Percentiles rank a stretch among this genome's conserved stretches.
phyloP scores from a whole-genome alignment of 2,888 invertebrate species.

The Gastrophysa polygoni region DNA sequence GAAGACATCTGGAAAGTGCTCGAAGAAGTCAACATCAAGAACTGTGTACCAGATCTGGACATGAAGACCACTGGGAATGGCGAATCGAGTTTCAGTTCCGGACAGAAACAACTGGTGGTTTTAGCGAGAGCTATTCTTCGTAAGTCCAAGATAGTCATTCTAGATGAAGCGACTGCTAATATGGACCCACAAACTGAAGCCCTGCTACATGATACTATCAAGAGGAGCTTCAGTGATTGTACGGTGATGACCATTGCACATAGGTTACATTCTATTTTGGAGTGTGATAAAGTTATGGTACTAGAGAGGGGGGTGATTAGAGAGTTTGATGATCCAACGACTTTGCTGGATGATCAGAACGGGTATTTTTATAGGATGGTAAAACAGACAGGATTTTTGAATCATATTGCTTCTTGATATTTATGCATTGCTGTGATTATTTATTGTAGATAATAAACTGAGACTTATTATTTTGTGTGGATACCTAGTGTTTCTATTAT shows the following conservation, averaged over 20 bases:
- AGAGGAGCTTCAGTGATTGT: slow-evolving; percentile 60
- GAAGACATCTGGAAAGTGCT: slow-evolving; percentile 81
- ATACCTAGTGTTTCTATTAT: too few relatives aligned
- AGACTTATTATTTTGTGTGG: too few relatives aligned
- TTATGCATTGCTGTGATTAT: background rate
- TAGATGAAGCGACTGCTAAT: slow-evolving; percentile 65
- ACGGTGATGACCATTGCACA: slow-evolving; percentile 61
- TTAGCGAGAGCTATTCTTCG: slow-evolving; percentile 62
- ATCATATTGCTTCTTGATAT: slow-evolving; percentile 7
- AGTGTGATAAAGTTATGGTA: slow-evolving; percentile 61
- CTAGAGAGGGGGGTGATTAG: slow-evolving; percentile 59
- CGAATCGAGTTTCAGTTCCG: slow-evolving; percentile 58
- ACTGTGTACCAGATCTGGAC: slow-evolving; percentile 67
- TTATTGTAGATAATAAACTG: background rate
- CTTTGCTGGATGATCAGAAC: slow-evolving; percentile 63
- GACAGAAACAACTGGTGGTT: slow-evolving; percentile 63
- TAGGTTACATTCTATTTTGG: slow-evolving; percentile 59
- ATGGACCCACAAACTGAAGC: slow-evolving; percentile 61
- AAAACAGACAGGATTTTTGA: slow-evolving; percentile 68
- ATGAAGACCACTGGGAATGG: slow-evolving; percentile 31
- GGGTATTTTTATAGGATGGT: slow-evolving; percentile 71
- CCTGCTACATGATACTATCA: slow-evolving; percentile 61
- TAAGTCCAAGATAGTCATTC: slow-evolving; percentile 59
- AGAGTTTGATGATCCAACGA: slow-evolving; percentile 43
- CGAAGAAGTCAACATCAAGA: slow-evolving; percentile 72